Evolutionary conservation across 64 coral and sea anemone genomes (phyloP).

Genomic region (Stichodactyla helianthus): DNA sequence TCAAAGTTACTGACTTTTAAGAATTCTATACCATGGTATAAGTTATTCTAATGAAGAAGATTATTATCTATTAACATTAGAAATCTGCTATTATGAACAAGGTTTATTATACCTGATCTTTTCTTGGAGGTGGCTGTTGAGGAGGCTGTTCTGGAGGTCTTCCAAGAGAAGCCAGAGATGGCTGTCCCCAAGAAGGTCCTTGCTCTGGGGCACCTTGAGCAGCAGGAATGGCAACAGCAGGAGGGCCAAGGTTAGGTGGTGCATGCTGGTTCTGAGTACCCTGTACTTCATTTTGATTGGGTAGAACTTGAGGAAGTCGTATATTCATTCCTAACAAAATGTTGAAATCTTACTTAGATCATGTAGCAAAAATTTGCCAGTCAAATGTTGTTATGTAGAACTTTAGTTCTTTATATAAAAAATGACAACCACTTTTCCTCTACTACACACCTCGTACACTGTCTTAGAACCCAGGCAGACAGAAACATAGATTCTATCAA

Average conservation of each 20-base stretch:
- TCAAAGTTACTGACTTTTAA: background rate
- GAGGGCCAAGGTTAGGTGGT: slow-evolving; percentile 1
- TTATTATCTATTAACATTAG: too few species aligned
- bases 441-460: too few species aligned
- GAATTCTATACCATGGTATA: background rate
- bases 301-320: slow-evolving; percentile 26
- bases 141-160: background rate
- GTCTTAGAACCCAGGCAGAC: too few species aligned
- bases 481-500: too few species aligned
- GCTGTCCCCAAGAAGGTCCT: background rate
- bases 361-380: too few species aligned
- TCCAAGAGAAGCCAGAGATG: background rate
- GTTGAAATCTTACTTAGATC: too few species aligned
- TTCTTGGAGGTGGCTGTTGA: background rate
- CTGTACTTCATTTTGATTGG: background rate
- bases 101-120: background rate
- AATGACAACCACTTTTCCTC: too few species aligned
- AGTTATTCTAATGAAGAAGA: too few species aligned
- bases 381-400: too few species aligned
- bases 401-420: too few species aligned
- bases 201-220: background rate
- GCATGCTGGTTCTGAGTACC: background rate
- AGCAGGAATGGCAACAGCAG: background rate
- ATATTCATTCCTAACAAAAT: slow-evolving; percentile 46
- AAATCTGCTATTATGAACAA: too few species aligned